Conservation (phyloP, 2,797 vertebrate species). For the Tragopan temminckii region DNA sequence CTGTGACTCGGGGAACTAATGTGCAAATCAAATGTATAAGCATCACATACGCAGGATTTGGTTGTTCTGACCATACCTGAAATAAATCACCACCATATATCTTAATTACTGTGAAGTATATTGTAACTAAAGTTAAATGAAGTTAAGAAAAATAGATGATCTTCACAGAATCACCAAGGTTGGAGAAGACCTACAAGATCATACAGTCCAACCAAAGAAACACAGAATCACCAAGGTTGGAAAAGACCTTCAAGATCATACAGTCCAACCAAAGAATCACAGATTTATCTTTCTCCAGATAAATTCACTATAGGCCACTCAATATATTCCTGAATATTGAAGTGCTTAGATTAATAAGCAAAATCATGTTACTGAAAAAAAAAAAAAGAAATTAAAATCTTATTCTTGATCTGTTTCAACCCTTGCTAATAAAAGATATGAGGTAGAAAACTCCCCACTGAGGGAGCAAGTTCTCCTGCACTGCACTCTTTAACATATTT, state of each 20-base stretch:
- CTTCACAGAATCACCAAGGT: too few relatives aligned
- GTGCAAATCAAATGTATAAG: neutral
- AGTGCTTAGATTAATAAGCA: constrained; percentile 4
- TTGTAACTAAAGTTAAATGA: neutral
- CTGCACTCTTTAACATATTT: too few relatives aligned
- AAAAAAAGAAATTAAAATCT: fast-evolving
- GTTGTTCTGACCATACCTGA: neutral
- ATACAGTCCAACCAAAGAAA: too few relatives aligned
- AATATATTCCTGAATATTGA: neutral
- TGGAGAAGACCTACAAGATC: too few relatives aligned
- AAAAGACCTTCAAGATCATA: too few relatives aligned
- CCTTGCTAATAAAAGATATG: neutral
- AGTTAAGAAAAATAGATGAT: neutral
- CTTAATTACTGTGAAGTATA: neutral
- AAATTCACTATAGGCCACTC: neutral
- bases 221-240: too few relatives aligned
- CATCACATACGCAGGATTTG: neutral
- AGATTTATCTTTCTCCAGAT: neutral
- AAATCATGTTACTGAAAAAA: neutral
- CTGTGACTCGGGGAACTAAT: neutral
- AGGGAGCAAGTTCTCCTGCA: too few relatives aligned
- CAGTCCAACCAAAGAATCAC: too few relatives aligned
- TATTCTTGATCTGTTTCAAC: neutral
- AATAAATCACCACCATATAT: neutral
- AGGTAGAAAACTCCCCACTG: too few relatives aligned